Percentiles rank a stretch among this genome's conserved stretches.
Conservation (phyloP, 2,888 invertebrate species). For the Oegoconia quadripuncta region DNA sequence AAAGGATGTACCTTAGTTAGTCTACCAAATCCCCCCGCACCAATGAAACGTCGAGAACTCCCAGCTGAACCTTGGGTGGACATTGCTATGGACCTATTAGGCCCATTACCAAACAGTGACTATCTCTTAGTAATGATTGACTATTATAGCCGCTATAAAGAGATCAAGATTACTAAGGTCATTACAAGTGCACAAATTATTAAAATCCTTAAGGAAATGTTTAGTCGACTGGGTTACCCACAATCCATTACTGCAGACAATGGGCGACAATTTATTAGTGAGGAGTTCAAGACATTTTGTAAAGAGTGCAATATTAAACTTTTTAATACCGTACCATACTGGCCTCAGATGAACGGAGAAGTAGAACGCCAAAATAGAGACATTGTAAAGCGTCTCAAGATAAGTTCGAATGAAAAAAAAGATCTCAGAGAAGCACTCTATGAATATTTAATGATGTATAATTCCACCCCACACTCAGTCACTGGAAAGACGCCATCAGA, state of each 20-base stretch:
- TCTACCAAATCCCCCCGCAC: constrained; percentile 18
- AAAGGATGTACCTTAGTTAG: no score
- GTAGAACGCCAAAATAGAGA: no score
- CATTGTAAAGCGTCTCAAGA: no score
- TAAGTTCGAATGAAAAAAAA: constrained; percentile 13
- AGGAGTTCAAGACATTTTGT: constrained; percentile 24
- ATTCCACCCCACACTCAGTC: constrained; percentile 30
- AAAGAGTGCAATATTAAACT: constrained; percentile 18
- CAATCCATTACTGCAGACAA: no score
- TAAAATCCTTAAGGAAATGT: no score
- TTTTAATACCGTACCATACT: constrained; percentile 24
- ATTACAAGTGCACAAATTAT: no score
- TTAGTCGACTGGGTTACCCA: no score
- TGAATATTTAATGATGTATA: constrained; percentile 28
- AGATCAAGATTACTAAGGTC: no score
- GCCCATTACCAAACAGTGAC: no score
- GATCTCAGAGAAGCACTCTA: constrained; percentile 18
- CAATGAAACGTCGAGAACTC: constrained; percentile 17
- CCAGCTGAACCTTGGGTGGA: constrained; percentile 20
- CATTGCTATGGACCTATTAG: constrained; percentile 24
- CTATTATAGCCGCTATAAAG: no score
- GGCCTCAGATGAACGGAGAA: no score
- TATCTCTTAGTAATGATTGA: no score
- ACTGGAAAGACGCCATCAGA: constrained; percentile 29
- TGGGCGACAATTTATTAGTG: constrained; percentile 23